Base-by-base conservation (phyloP, 2,888 invertebrate species). In the Galeopsomyia nigrocyanea region DNA sequence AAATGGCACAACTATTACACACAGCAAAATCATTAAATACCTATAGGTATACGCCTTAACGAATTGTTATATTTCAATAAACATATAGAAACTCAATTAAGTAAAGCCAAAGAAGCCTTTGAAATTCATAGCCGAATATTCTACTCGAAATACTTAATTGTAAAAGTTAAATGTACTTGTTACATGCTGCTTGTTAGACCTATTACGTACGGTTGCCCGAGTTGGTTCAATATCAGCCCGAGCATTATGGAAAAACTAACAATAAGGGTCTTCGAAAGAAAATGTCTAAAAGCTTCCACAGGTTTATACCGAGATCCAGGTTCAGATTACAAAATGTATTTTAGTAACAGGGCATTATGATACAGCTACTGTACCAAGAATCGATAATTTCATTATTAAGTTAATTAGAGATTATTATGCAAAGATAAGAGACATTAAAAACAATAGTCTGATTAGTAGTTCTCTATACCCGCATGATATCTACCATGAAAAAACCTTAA, bases 41-140 rank as follows among this genome's bases (percentile, higher is more conserved):
- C 58, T 75, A 16, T n/a, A 5, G 73, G 75, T 6, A 49, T 75
- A 17, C 2, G 26, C 7, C 5, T 71, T 21, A 68, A 72, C 22
- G 61, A 74, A 39, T 22, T 46, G 17, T 2, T 71, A 5, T 65
- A 58, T 6, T 74, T 66, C 13, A 68, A 58, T n/a, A 17, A 65
- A 1, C 67, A 73, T 2, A 5, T 26, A 39, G 14, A 55, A 9
- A 63, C 19, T 0, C 75, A 75, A 63, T 17, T 76, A 9, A 49
- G 51, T 0, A 76, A 76, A 68, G 77, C 77, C 0, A 67, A 58
- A 56, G 73, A 73, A 16, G 70, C 72, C 0, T 78, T 77, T 9
- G 10, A 22, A 6, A 31, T n/a, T 0, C n/a, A 67, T 7, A 56
- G 60, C n/a, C 69, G 51, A 19, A 14, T 79, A 3, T 77, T 75